Percentiles rank a stretch among this genome's conserved stretches.
Conservation (phyloP, 2,797 vertebrate species). For the Coranthus polyacanthus region DNA sequence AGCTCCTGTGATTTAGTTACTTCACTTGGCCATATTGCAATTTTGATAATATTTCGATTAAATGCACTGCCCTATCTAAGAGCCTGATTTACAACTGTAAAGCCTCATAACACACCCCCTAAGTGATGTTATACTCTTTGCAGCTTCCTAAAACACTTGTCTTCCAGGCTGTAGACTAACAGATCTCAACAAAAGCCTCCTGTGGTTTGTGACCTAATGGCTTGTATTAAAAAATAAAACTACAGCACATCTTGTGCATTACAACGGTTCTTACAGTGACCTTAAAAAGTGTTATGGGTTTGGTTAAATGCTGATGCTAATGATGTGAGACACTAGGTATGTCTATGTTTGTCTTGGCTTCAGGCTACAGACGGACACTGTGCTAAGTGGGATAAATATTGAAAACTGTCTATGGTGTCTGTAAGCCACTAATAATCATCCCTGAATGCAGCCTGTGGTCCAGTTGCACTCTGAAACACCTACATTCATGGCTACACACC, state of each 20-base stretch:
- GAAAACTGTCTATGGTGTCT: constrained; percentile 1
- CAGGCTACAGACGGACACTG: constrained; percentile 31
- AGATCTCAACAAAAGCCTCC: not conserved
- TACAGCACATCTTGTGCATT: not conserved
- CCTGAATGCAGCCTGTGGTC: constrained; percentile 7
- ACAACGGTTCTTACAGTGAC: constrained; percentile 4
- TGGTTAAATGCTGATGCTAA: constrained; percentile 31
- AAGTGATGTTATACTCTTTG: not conserved
- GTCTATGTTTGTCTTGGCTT: constrained; percentile 45
- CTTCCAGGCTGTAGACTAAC: not conserved
- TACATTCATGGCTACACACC: not conserved
- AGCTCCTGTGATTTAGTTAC: no score
- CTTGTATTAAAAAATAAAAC: constrained; percentile 13
- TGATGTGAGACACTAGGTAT: constrained; percentile 38
- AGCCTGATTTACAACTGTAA: not conserved
- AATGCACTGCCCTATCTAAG: not conserved
- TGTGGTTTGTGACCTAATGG: not conserved
- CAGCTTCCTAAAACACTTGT: constrained; percentile 3
- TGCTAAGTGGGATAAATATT: constrained; percentile 23
- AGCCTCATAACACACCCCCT: not conserved
- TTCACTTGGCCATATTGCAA: no score
- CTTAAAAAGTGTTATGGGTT: constrained; percentile 2
- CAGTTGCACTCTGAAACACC: not conserved
- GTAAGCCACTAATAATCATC: not conserved
- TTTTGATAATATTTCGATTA: no score